phyloP scores from a whole-genome alignment of 2,888 invertebrate genomes.

The Plutella xylostella region DNA sequence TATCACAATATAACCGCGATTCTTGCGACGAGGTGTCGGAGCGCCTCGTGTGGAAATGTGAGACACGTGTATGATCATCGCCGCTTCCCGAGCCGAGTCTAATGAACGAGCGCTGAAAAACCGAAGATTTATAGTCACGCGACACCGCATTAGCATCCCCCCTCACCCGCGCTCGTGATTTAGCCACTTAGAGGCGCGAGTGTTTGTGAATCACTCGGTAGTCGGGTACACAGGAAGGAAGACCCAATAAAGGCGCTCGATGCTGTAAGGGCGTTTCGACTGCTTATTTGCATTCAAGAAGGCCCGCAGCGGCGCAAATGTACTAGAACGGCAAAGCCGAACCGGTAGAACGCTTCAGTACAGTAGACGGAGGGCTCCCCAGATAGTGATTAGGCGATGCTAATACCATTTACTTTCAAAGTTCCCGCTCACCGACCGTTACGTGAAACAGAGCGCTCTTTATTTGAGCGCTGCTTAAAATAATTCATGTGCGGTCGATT shows the following conservation, averaged over 20 bases:
- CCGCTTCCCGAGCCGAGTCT: no score
- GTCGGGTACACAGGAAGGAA: no score
- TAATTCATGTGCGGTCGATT: conserved; percentile 44
- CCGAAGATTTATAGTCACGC: no score
- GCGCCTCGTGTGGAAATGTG: no score
- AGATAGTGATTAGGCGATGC: conserved; percentile 65
- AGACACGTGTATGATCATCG: no score
- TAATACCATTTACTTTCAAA: conserved; percentile 68
- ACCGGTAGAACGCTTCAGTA: conserved; percentile 36
- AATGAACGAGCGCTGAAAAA: no score
- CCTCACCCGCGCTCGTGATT: no score
- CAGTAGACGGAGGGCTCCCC: conserved; percentile 56
- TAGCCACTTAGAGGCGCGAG: conserved; percentile 17
- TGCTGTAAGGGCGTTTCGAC: conserved; percentile 63
- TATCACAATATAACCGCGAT: no score
- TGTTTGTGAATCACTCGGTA: conserved; percentile 52
- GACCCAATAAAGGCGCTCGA: conserved; percentile 57
- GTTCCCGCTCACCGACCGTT: conserved; percentile 61
- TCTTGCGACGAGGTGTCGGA: no score
- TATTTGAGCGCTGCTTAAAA: conserved; percentile 52
- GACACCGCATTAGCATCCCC: no score
- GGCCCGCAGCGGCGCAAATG: conserved; percentile 53
- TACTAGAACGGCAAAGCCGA: conserved; percentile 42
- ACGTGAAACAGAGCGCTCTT: conserved; percentile 48
- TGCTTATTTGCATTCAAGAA: conserved; percentile 68